Evolutionary conservation across 2,888 invertebrate genomes (phyloP), one percentile per base, ranked within the genome.

Genomic region (Ypsolopha sequella): DNA sequence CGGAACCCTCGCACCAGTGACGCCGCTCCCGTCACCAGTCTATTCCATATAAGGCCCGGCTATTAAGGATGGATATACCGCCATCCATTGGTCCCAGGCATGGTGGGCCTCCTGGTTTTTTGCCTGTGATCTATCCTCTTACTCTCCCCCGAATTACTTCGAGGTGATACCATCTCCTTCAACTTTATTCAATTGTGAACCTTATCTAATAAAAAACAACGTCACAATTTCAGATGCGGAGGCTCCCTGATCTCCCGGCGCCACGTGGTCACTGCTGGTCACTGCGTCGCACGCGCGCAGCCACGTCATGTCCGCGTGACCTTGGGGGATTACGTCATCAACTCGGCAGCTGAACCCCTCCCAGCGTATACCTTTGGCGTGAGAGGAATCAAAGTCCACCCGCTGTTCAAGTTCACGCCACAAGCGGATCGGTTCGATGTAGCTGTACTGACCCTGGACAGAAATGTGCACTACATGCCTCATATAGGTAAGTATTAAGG

Each of bases 291-390:
- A 50, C 91, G 96, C 62, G 95, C 96, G 47, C 92, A 94, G 55
- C 95, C 97, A 0, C 89, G 95, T 51, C 96, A 96, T 81, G 96
- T 97, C 7, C 94, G 96, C 62, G 96, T 97, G 51, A 97, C 96
- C 0, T 87, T 95, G 0, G 95, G 97, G 1, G 97, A 97, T 76
- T 97, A 97, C 84, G 95, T 97, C 62, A 95, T 97, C 68, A 96
- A 97, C 79, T 96, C 96, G 0, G 96, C 96, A 0, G 93, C 95
- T 6, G 97, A 97, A 70, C 94, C 96, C 0, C 80, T 97, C 52
- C 96, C 96, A 0, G 96, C 96, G 0, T 95, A 96, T 67, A 96
- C 96, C 0, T 96, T 96, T 67, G 95, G 96, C 36, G 97, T 97
- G n/a, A 87, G 95, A 44, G 91, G 93, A 60, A 96, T 97, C 59